Evolutionary conservation across 2,113 vertebrate genomes (phyloP).

Genomic region (Muscicapa adusta): DNA sequence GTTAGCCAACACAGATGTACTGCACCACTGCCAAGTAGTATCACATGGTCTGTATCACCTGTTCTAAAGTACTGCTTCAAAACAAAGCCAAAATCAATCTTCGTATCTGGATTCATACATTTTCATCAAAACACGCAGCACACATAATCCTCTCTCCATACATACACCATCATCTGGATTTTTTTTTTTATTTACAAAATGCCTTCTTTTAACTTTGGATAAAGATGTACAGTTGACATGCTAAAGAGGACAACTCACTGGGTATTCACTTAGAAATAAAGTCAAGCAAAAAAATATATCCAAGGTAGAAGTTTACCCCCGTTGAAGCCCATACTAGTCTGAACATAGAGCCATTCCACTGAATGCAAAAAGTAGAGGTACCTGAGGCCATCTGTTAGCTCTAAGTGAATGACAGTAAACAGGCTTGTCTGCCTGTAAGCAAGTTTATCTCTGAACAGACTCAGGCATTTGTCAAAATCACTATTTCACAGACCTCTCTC

Average conservation of each 20-base stretch:
- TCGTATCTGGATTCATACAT: background rate
- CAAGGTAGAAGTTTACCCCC: background rate
- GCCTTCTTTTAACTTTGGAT: background rate
- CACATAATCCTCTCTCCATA: background rate
- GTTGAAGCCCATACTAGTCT: background rate
- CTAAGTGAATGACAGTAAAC: background rate
- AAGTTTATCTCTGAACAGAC: background rate
- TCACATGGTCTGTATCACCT: background rate
- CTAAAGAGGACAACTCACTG: background rate
- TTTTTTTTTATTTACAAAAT: background rate
- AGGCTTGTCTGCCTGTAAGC: background rate
- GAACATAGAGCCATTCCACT: background rate
- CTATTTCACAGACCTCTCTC: background rate
- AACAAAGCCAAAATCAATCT: background rate
- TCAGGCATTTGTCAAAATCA: background rate
- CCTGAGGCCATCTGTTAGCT: background rate
- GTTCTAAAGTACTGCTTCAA: background rate
- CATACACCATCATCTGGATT: background rate
- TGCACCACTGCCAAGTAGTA: background rate
- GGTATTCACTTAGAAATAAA: background rate
- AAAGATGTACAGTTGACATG: background rate
- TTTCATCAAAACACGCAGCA: background rate
- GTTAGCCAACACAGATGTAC: background rate
- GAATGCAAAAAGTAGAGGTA: background rate
- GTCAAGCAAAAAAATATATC: background rate